These are phyloP conservation scores for Natator depressus DNA, from an alignment of 2,113 vertebrate species.

Conservation along the genomic window DNA sequence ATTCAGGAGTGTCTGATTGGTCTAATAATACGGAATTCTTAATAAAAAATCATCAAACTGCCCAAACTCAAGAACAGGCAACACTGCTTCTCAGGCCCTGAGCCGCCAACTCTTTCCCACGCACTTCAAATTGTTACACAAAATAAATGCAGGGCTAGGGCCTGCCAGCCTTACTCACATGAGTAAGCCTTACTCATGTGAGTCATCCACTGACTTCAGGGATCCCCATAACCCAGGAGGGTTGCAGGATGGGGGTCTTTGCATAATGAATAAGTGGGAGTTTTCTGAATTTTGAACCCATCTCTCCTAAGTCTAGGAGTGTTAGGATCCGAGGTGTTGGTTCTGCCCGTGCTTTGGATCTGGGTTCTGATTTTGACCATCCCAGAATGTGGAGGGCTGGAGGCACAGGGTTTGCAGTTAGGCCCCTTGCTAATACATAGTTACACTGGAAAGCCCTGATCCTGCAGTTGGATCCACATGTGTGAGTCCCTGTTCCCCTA, in stretches of 20 bases:
- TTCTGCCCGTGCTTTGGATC: neutral
- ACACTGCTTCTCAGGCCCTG: neutral
- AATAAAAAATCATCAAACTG: neutral
- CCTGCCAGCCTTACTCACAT: neutral
- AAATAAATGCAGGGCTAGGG: neutral
- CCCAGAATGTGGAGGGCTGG: neutral
- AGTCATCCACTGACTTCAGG: neutral
- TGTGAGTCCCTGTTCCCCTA: neutral
- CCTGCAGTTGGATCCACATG: neutral
- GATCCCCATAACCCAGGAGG: neutral
- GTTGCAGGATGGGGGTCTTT: neutral
- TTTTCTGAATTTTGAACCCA: too few species aligned
- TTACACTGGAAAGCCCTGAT: neutral
- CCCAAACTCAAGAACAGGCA: neutral
- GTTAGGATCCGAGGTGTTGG: neutral
- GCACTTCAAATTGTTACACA: rapidly evolving
- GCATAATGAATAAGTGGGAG: neutral
- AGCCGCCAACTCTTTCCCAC: neutral
- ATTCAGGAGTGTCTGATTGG: neutral
- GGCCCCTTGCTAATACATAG: neutral
- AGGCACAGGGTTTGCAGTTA: neutral
- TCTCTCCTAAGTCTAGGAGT: neutral
- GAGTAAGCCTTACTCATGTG: neutral
- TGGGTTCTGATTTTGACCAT: neutral
- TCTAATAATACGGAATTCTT: neutral